Evolutionary conservation across 2,797 vertebrate species (phyloP).

Genomic region (Bryconaethiops microstoma): DNA sequence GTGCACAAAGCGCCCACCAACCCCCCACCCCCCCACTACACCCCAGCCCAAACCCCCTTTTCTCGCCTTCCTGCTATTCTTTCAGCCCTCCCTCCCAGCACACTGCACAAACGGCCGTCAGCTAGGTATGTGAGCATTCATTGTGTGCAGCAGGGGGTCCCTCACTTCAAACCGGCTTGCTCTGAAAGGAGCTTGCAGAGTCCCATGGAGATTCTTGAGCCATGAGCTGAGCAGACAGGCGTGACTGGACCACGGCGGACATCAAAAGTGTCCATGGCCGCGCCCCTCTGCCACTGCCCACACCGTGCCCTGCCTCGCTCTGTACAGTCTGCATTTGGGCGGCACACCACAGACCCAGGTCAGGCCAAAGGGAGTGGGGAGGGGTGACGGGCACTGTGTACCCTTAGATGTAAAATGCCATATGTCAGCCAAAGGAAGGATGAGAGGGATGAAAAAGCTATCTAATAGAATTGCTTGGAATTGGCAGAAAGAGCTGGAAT

Average conservation of each 20-base stretch:
- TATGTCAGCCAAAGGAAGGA: slow-evolving; percentile 31
- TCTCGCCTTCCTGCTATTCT: slow-evolving; percentile 60
- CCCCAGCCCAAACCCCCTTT: neutral
- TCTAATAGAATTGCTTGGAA: slow-evolving; percentile 26
- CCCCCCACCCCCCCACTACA: neutral
- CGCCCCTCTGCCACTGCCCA: slow-evolving; percentile 32
- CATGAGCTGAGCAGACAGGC: slow-evolving; percentile 62
- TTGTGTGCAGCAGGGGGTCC: slow-evolving; percentile 67
- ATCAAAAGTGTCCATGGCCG: slow-evolving; percentile 55
- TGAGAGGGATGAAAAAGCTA: slow-evolving; percentile 17
- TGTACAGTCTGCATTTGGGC: slow-evolving; percentile 30
- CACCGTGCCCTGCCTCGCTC: slow-evolving; percentile 36
- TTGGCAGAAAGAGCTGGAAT: slow-evolving; percentile 24
- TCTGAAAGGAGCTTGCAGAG: slow-evolving; percentile 59
- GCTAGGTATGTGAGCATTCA: slow-evolving; percentile 75
- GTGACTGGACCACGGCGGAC: slow-evolving; percentile 48
- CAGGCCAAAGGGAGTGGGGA: neutral
- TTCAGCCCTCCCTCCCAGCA: slow-evolving; percentile 51
- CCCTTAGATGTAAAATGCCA: slow-evolving; percentile 40
- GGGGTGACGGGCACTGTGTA: neutral
- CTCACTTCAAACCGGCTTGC: slow-evolving; percentile 64
- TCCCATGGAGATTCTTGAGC: slow-evolving; percentile 53
- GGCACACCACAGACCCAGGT: slow-evolving; percentile 28
- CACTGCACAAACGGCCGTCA: slow-evolving; percentile 66
- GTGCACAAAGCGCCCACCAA: slow-evolving; percentile 35